phyloP scores from a whole-genome alignment of 2,797 vertebrate species.

The Phataginus tetradactyla region DNA sequence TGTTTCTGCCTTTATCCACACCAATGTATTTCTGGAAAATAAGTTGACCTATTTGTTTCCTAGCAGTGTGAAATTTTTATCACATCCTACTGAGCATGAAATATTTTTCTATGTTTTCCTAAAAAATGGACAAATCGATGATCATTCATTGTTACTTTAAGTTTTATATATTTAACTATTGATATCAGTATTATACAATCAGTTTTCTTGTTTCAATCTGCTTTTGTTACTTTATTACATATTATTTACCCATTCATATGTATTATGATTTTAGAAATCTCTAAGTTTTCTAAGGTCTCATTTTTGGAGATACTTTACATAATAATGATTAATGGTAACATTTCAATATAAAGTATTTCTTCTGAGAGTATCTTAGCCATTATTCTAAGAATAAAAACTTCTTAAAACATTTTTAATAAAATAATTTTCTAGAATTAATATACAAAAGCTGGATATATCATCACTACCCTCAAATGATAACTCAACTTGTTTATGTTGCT shows the following conservation, averaged over 20 bases:
- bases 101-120: background rate
- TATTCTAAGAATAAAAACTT: background rate
- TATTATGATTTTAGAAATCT: background rate
- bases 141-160: background rate
- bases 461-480: background rate
- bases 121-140: background rate
- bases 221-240: background rate
- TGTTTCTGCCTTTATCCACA: background rate
- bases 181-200: background rate
- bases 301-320: background rate
- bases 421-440: background rate
- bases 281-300: background rate
- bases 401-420: background rate
- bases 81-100: background rate
- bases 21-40: background rate
- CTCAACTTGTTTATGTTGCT: background rate
- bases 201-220: background rate
- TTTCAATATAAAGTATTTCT: background rate
- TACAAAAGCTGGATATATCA: background rate
- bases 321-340: background rate
- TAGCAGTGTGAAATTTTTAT: background rate
- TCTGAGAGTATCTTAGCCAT: background rate
- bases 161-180: background rate
- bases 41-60: background rate
- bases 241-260: background rate